A percentile compares a stretch with the other conserved stretches of the same genome.
phyloP scores from a whole-genome alignment of 2,888 invertebrate genomes.

The Agrilus mali region DNA sequence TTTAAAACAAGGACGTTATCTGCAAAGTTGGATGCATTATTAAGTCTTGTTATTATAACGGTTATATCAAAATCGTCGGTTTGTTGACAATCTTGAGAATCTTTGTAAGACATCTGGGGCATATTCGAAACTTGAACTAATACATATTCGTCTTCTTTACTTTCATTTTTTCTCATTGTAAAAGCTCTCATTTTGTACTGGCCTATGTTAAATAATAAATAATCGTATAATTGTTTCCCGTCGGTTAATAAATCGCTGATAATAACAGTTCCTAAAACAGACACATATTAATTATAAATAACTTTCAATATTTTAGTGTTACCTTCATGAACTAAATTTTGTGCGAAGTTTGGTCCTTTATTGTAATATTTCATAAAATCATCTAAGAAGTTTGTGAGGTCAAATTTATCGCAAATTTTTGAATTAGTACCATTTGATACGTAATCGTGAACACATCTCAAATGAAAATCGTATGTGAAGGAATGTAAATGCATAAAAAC shows the following conservation, averaged over 20 bases:
- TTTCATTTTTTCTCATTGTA: slow-evolving; percentile 39
- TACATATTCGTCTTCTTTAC: slow-evolving; percentile 43
- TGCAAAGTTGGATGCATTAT: slow-evolving; percentile 25
- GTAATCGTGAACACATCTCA: slow-evolving; percentile 53
- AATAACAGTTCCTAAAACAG: slow-evolving; percentile 39
- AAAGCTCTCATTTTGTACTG: slow-evolving; percentile 55
- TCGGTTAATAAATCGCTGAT: slow-evolving; percentile 48
- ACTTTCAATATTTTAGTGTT: not conserved
- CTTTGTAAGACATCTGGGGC: slow-evolving; percentile 43
- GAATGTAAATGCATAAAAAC: slow-evolving; percentile 63
- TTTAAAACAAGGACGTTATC: slow-evolving; percentile 37
- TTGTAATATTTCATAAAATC: slow-evolving; percentile 68
- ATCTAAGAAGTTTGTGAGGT: slow-evolving; percentile 57
- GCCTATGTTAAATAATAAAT: slow-evolving; percentile 53
- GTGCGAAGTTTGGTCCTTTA: slow-evolving; percentile 62
- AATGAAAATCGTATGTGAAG: slow-evolving; percentile 65
- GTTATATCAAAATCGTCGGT: slow-evolving; percentile 57
- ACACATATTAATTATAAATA: not conserved
- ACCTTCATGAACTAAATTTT: slow-evolving; percentile 61
- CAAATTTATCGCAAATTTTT: slow-evolving; percentile 46
- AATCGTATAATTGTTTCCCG: slow-evolving; percentile 53
- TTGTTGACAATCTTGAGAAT: slow-evolving; percentile 45
- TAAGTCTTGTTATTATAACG: slow-evolving; percentile 48
- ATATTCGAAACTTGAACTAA: slow-evolving; percentile 47
- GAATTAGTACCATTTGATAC: slow-evolving; percentile 43